A percentile compares a stretch with the other conserved stretches of the same genome.
These are phyloP conservation scores for Brachypodius melanocephalos DNA, from an alignment of 2,113 vertebrate genomes.

Conservation along the genomic window DNA sequence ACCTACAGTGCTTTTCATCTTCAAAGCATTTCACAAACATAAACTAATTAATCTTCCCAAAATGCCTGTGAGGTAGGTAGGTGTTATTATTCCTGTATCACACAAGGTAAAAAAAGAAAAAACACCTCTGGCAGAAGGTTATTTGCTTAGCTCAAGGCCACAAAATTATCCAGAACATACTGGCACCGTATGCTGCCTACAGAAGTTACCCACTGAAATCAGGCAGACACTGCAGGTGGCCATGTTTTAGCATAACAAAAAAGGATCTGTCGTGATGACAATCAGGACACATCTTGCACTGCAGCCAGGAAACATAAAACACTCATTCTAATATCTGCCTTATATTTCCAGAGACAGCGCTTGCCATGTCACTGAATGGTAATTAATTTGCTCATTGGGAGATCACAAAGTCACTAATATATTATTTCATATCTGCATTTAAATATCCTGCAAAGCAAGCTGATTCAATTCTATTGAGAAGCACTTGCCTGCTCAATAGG, in stretches of 20 bases:
- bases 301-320: not conserved
- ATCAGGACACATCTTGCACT: not conserved
- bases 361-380: slow-evolving; percentile 1
- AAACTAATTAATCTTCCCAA: slow-evolving; percentile 61
- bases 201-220: not conserved
- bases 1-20: slow-evolving; percentile 36
- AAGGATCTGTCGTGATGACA: not conserved
- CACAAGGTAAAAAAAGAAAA: not conserved
- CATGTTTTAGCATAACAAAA: slow-evolving; percentile 21
- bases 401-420: not conserved
- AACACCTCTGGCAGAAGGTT: slow-evolving; percentile 23
- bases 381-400: slow-evolving; percentile 47
- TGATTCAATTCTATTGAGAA: not conserved
- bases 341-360: not conserved
- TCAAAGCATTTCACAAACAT: slow-evolving; percentile 57
- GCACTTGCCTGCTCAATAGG: not conserved
- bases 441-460: slow-evolving; percentile 34
- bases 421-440: slow-evolving; percentile 11
- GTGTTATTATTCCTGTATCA: slow-evolving; percentile 18
- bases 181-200: not conserved
- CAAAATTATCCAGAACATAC: slow-evolving; percentile 8
- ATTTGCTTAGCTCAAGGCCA: slow-evolving; percentile 24
- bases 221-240: not conserved
- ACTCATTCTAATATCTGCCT: slow-evolving; percentile 4
- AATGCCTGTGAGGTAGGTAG: not conserved